Conservation (phyloP, 1,140 invertebrate species). For the Aleiodes sp. region DNA sequence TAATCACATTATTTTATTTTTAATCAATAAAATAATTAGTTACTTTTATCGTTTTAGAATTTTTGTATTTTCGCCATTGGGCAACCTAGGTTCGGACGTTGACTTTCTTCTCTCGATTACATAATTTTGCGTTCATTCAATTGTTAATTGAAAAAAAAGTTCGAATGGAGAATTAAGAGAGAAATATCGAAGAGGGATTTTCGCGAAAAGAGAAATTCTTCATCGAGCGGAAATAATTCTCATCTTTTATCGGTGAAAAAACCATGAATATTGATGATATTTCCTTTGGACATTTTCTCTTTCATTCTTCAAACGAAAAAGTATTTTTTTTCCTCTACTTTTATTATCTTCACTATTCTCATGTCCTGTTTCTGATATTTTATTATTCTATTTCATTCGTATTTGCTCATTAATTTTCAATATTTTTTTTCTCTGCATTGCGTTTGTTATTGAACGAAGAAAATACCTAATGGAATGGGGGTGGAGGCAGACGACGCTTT, state of each 20-base stretch:
- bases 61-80: constrained; percentile 44
- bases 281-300: constrained; percentile 20
- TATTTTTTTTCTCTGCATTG: neutral
- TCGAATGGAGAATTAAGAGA: constrained; percentile 25
- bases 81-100: constrained; percentile 58
- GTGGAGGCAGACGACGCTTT: constrained; percentile 67
- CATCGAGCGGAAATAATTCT: too few species aligned
- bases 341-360: neutral
- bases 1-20: constrained; percentile 12
- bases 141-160: neutral
- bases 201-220: neutral
- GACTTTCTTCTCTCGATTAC: constrained; percentile 47
- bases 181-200: constrained; percentile 25
- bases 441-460: constrained; percentile 32
- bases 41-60: too few species aligned
- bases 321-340: too few species aligned
- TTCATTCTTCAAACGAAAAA: constrained; percentile 14
- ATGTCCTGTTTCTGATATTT: too few species aligned
- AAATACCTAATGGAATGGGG: constrained; percentile 65
- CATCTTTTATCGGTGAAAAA: neutral
- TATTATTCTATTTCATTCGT: too few species aligned
- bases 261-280: neutral
- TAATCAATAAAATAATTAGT: constrained; percentile 16
- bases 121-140: constrained; percentile 34
- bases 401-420: too few species aligned